Percentiles rank a stretch among this genome's conserved stretches.
Evolutionary conservation across 2,888 invertebrate genomes (phyloP).

Genomic region (Pyrochroa serraticornis): DNA sequence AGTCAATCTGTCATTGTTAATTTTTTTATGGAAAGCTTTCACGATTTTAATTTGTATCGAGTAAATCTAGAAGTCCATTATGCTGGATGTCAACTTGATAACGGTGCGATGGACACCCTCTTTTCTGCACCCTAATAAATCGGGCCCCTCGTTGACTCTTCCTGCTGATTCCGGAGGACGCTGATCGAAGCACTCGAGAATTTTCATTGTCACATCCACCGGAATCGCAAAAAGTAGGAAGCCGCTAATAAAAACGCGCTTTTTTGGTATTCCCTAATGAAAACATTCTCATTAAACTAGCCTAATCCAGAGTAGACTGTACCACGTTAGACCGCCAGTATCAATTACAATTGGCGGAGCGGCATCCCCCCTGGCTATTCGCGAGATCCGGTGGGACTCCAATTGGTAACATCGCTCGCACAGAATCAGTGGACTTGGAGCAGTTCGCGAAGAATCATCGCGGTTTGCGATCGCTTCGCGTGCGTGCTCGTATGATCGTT

Average conservation of each 20-base stretch:
- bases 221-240: background rate
- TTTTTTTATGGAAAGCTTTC: too few species aligned
- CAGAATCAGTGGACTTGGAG: conserved; percentile 18
- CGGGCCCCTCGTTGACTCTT: too few species aligned
- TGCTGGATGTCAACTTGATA: too few species aligned
- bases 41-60: too few species aligned
- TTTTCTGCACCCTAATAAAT: too few species aligned
- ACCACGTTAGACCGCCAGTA: conserved; percentile 13
- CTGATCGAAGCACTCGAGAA: background rate
- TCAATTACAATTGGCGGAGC: conserved; percentile 31
- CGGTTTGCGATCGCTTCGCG: conserved; percentile 22
- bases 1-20: too few species aligned
- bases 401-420: conserved; percentile 30
- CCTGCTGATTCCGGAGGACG: background rate
- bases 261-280: background rate
- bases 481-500: conserved; percentile 11
- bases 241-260: background rate
- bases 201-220: background rate
- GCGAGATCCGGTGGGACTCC: conserved; percentile 38
- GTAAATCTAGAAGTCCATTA: too few species aligned
- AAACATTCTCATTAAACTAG: conserved; percentile 2
- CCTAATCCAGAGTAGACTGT: conserved; percentile 1
- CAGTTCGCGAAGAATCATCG: conserved; percentile 30
- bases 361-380: conserved; percentile 32
- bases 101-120: too few species aligned